phyloP scores from a whole-genome alignment of 2,888 invertebrate genomes.

The Saturnia japonica region DNA sequence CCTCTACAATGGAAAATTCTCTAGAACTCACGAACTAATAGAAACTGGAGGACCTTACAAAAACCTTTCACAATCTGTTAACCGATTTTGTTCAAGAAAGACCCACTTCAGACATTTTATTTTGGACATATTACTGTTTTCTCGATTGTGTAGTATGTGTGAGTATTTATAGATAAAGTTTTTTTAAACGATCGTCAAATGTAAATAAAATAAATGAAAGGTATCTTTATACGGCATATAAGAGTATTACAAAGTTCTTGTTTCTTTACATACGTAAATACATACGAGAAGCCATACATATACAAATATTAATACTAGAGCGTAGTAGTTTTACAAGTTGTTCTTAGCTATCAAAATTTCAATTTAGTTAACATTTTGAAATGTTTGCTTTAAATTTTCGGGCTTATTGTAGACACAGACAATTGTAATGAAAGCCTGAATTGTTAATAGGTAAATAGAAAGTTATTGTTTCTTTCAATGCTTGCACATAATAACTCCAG shows the following conservation, averaged over 20 bases:
- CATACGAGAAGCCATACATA: no score
- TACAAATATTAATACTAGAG: background rate
- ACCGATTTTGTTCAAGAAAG: background rate
- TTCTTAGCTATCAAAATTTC: background rate
- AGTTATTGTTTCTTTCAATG: background rate
- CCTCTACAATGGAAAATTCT: background rate
- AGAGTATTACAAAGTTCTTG: no score
- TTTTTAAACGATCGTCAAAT: no score
- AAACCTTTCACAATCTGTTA: background rate
- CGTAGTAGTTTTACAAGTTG: background rate
- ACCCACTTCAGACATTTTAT: constrained; percentile 4
- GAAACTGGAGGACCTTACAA: constrained; percentile 9
- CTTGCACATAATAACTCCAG: background rate
- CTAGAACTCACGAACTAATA: constrained; percentile 1
- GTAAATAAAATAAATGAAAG: no score
- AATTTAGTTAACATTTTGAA: background rate
- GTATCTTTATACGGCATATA: no score
- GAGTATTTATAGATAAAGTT: background rate
- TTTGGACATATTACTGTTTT: background rate
- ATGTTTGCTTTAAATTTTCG: background rate
- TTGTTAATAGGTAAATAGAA: background rate
- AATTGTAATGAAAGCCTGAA: background rate
- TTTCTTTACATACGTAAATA: background rate
- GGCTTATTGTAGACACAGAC: background rate
- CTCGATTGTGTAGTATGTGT: background rate